These are phyloP conservation scores for Dromas ardeola DNA, from an alignment of 2,113 vertebrate genomes.

Conservation along the genomic window DNA sequence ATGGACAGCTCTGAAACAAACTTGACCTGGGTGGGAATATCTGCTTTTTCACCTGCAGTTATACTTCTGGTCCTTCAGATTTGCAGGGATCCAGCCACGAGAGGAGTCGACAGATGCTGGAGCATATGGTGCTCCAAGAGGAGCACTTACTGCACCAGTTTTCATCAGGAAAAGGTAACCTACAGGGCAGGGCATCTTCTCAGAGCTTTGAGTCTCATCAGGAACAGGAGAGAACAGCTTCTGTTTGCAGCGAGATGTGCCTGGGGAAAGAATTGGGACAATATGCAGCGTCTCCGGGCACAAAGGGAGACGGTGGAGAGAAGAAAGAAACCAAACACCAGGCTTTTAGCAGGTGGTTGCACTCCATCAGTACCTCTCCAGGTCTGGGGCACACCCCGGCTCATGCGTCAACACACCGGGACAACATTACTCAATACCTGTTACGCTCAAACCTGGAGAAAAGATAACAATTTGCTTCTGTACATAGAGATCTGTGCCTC, in stretches of 20 bases:
- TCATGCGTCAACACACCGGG: background rate
- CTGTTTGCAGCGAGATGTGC: fast-evolving
- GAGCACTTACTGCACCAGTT: background rate
- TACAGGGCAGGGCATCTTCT: background rate
- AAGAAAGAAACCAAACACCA: background rate
- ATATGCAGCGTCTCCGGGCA: background rate
- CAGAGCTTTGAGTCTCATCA: background rate
- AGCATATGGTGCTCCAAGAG: background rate
- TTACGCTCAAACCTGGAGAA: background rate
- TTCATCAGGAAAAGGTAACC: background rate
- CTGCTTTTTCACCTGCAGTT: background rate
- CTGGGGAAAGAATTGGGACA: background rate
- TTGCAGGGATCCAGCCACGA: background rate
- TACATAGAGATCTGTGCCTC: background rate
- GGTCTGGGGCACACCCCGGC: background rate
- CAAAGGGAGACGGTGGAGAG: background rate
- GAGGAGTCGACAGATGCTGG: background rate
- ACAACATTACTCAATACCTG: background rate
- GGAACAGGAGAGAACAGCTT: background rate
- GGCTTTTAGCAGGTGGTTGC: background rate
- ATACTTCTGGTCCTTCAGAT: background rate
- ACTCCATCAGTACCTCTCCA: background rate
- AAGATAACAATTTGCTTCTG: background rate
- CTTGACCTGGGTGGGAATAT: background rate
- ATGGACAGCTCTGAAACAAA: background rate